These are phyloP conservation scores for Bucco capensis DNA, from an alignment of 2,113 vertebrate species.

Conservation along the genomic window DNA sequence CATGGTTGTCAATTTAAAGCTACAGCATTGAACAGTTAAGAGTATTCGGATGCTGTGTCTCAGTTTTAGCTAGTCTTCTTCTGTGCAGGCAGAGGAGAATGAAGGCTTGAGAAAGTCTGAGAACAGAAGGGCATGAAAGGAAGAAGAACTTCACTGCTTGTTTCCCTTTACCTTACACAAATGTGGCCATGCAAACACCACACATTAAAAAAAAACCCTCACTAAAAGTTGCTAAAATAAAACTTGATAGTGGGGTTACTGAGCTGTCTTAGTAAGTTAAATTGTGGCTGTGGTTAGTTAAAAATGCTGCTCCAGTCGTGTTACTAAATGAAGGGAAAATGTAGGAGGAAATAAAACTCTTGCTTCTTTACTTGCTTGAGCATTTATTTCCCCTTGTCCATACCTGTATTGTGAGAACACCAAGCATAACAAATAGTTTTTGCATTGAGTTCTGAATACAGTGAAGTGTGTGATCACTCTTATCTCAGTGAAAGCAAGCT, in stretches of 20 bases:
- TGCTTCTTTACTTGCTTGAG: background rate
- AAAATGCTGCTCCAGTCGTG: background rate
- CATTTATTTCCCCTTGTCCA: background rate
- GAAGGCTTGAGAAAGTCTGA: background rate
- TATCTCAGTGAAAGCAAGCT: background rate
- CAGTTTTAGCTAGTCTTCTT: background rate
- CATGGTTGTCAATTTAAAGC: background rate
- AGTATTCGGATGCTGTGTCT: background rate
- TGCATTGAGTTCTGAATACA: slow-evolving; percentile 9
- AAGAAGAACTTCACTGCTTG: background rate
- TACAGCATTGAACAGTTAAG: background rate
- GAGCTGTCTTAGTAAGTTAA: background rate
- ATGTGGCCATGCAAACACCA: background rate
- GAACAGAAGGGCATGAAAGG: background rate
- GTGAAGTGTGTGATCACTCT: background rate
- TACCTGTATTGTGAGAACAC: background rate
- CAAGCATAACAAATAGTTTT: background rate
- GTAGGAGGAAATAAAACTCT: background rate
- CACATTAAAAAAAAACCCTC: background rate
- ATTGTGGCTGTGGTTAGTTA: background rate
- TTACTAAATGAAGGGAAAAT: background rate
- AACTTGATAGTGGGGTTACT: background rate
- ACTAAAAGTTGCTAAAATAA: background rate
- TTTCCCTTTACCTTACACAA: background rate
- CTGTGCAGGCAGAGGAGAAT: background rate